Base-by-base conservation (phyloP, 2,797 vertebrate genomes). In the Serranus cabrilla region DNA sequence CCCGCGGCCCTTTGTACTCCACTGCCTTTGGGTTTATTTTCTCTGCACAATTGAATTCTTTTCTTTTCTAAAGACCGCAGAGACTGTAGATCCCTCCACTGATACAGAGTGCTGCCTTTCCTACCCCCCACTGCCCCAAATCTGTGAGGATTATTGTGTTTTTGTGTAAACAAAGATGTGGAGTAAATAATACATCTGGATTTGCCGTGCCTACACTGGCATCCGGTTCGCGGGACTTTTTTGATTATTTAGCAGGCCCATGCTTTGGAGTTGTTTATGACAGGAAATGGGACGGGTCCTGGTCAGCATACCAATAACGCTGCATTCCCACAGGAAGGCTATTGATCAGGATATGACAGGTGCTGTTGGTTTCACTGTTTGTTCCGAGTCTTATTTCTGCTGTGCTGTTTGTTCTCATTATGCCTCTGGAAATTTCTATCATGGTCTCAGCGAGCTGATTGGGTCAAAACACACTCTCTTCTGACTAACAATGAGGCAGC, bases 21-120 rank as follows among this genome's bases (percentile, higher is more conserved):
- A 47, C 47, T 68, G 90, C 84, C 80, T 91, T 89, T 84, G 88
- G 86, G 82, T 94, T 94, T 91, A 91, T 94, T 93, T 93, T 92
- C 79, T 64, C 85, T 82, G 60, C 75, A 92, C 91, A 93, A 91
- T 88, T 90, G 89, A 91, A 92, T 92, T 90, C 87, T 87, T 90
- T 85, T 86, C 84, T 87, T 90, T 84, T 80, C 84, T 85, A 87
- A 91, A 82, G 87, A 71, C 77, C 55, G 71, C 81, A 76, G 84
- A 72, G 76, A 73, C 75, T 86, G 78, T 47, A 92, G 92, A 94
- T 94, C 82, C 85, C 81, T 70, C 78, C 1, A 7, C 87, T 81
- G 93, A 94, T 94, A 91, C 18, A n/a, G 37, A 61, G 21, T 61
- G 69, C 78, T 88, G 83, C 83, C 68, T 84, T 78, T 76, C 47